Percentiles rank a stretch among this genome's conserved stretches.
These are phyloP conservation scores for Polymixis flavicincta DNA, from an alignment of 2,888 invertebrate species.

Conservation along the genomic window DNA sequence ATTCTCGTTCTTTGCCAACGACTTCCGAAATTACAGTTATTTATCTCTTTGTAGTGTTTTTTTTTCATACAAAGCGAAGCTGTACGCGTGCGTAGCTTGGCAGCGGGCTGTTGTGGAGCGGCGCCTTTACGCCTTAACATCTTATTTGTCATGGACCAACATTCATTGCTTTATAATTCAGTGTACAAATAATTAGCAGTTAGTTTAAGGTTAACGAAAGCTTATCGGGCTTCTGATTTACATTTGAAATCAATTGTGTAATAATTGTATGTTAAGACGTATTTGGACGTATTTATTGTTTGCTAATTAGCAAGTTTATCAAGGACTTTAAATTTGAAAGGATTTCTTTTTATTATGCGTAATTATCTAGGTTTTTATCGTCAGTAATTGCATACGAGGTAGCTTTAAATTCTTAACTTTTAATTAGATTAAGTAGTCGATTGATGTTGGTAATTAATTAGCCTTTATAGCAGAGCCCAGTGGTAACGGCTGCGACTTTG, in stretches of 20 bases:
- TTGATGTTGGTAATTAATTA: not conserved
- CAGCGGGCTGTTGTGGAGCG: not conserved
- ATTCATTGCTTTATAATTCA: slow-evolving; percentile 59
- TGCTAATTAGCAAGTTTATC: slow-evolving; percentile 46
- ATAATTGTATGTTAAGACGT: slow-evolving; percentile 50
- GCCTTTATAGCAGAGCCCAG: not conserved
- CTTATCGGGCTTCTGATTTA: slow-evolving; percentile 61
- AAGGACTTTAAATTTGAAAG: slow-evolving; percentile 53
- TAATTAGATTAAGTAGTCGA: not conserved
- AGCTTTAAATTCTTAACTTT: slow-evolving; percentile 5
- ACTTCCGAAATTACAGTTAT: too few relatives aligned
- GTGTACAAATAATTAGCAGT: slow-evolving; percentile 58
- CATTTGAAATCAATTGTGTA: slow-evolving; percentile 64
- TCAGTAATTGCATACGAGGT: slow-evolving; percentile 23
- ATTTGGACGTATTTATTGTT: slow-evolving; percentile 59
- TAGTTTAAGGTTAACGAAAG: slow-evolving; percentile 70
- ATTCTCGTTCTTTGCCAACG: too few relatives aligned
- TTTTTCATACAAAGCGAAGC: not conserved
- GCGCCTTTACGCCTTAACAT: slow-evolving; percentile 11
- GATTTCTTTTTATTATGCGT: slow-evolving; percentile 18
- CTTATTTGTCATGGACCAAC: slow-evolving; percentile 65
- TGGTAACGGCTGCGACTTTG: too few relatives aligned
- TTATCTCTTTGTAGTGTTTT: too few relatives aligned
- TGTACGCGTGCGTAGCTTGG: not conserved
- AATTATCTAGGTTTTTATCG: slow-evolving; percentile 28